Conservation (phyloP, 2,113 vertebrate species). For the Rutilus rutilus region DNA sequence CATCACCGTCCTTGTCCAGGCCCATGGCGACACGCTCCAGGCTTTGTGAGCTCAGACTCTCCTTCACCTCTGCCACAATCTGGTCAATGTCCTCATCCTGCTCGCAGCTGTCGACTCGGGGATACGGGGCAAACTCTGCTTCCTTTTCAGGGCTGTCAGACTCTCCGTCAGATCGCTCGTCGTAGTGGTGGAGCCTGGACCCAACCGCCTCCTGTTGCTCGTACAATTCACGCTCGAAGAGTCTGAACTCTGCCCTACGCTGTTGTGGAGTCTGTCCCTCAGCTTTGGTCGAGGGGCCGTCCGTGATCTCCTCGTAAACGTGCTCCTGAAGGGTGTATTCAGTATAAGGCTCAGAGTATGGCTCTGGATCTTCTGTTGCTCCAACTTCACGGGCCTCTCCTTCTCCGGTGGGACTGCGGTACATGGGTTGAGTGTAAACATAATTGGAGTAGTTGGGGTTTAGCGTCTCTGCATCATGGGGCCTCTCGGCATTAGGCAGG, state of each 20-base stretch:
- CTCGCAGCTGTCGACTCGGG: conserved; percentile 90
- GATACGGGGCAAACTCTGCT: conserved; percentile 93
- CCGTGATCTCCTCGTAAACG: conserved; percentile 94
- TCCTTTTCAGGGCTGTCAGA: conserved; percentile 97
- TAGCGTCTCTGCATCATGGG: conserved; percentile 79
- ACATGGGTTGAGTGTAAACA: conserved; percentile 84
- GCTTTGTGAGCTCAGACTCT: conserved; percentile 87
- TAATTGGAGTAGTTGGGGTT: conserved; percentile 88
- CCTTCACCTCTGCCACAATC: conserved; percentile 85
- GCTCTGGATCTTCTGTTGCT: conserved; percentile 73
- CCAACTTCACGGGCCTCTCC: conserved; percentile 44
- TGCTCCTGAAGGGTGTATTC: conserved; percentile 90
- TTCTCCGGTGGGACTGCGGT: conserved; percentile 64
- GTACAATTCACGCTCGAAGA: conserved; percentile 83
- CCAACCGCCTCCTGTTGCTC: conserved; percentile 91
- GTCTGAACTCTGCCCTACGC: conserved; percentile 75
- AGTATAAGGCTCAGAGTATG: conserved; percentile 89
- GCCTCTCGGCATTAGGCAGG: conserved; percentile 76
- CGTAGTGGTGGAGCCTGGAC: conserved; percentile 92
- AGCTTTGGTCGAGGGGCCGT: conserved; percentile 69
- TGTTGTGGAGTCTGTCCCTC: conserved; percentile 65
- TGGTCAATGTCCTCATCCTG: conserved; percentile 91
- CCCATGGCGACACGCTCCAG: conserved; percentile 75
- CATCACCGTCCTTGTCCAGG: conserved; percentile 47
- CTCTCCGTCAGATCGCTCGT: conserved; percentile 92